Conservation (phyloP, 2,113 vertebrate species). For the Sturnira hondurensis region DNA sequence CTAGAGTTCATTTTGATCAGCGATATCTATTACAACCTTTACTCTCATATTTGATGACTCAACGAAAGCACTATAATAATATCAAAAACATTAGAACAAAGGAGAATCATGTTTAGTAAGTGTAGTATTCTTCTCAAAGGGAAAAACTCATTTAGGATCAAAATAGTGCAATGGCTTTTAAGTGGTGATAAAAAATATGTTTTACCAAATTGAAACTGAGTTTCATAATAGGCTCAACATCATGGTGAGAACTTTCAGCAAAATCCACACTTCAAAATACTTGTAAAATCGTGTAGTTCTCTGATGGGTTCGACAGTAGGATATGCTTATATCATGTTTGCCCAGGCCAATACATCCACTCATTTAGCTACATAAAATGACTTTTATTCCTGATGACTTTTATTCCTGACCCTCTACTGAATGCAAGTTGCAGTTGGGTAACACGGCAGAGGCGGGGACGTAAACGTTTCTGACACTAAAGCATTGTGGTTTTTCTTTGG, state of each 20-base stretch:
- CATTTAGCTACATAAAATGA: not conserved
- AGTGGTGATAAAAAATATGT: not conserved
- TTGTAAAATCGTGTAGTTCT: not conserved
- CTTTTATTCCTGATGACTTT: not conserved
- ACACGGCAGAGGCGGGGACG: not conserved
- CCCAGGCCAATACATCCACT: not conserved
- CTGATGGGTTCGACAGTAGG: not conserved
- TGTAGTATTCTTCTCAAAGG: not conserved
- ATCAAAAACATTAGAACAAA: not conserved
- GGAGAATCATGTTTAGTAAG: not conserved
- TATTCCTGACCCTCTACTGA: not conserved
- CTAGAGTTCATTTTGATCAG: not conserved
- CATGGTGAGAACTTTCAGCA: not conserved
- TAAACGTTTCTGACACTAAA: not conserved
- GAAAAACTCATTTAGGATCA: not conserved
- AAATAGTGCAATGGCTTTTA: not conserved
- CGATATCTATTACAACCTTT: not conserved
- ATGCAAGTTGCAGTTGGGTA: not conserved
- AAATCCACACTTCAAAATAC: not conserved
- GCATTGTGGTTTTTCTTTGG: not conserved
- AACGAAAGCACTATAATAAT: not conserved
- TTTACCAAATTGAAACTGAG: not conserved
- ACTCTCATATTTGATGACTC: not conserved
- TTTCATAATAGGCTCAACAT: not conserved
- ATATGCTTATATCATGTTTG: not conserved